Evolutionary conservation across 2,888 invertebrate genomes (phyloP).

Genomic region (Megaustenia siamemsis): DNA sequence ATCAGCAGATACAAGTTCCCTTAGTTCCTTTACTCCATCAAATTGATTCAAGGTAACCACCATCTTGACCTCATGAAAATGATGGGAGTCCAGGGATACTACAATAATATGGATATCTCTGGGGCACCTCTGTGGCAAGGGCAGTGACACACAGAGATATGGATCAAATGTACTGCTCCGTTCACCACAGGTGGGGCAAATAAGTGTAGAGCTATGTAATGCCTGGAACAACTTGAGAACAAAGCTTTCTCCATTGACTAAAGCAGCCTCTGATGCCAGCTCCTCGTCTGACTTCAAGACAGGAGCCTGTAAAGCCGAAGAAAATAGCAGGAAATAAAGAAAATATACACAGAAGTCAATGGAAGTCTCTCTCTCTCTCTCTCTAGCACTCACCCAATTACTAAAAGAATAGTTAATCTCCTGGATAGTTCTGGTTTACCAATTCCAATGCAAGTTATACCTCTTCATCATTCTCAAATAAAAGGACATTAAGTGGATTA

Average conservation of each 20-base stretch:
- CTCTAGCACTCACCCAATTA: too few species aligned
- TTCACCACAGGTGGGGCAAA: slow-evolving; percentile 94
- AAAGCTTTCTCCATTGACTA: slow-evolving; percentile 94
- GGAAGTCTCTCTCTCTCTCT: too few species aligned
- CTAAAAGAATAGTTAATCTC: too few species aligned
- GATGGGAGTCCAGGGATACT: slow-evolving; percentile 88
- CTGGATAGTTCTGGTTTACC: too few species aligned
- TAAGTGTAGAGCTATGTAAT: slow-evolving; percentile 93
- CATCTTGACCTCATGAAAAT: slow-evolving; percentile 82
- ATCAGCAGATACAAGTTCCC: slow-evolving; percentile 89
- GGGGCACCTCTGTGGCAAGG: slow-evolving; percentile 91
- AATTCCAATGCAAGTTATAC: too few species aligned
- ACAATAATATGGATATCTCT: slow-evolving; percentile 92
- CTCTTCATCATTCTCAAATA: too few species aligned
- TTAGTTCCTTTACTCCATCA: slow-evolving; percentile 87
- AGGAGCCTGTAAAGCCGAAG: background rate
- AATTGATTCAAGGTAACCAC: slow-evolving; percentile 89
- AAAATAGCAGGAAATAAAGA: too few species aligned
- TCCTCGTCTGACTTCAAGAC: slow-evolving; percentile 85
- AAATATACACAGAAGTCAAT: too few species aligned
- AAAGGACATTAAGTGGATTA: too few species aligned
- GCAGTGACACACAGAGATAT: slow-evolving; percentile 96
- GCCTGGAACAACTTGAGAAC: slow-evolving; percentile 97
- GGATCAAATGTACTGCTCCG: slow-evolving; percentile 98
- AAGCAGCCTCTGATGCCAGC: slow-evolving; percentile 93